Evolutionary conservation across 1,140 invertebrate species (phyloP).

Genomic region (Drosophila bocqueti): DNA sequence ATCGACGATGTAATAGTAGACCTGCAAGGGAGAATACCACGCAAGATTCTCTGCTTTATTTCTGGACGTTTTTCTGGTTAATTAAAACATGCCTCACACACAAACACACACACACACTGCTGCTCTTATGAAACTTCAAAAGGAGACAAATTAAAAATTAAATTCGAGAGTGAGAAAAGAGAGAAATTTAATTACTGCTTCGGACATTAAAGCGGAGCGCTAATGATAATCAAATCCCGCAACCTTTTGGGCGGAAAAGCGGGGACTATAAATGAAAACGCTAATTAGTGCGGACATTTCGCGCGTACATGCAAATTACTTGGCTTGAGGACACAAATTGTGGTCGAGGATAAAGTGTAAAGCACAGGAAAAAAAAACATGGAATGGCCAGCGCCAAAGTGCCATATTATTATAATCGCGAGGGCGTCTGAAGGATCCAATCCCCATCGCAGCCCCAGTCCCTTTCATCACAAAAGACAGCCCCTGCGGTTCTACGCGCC

Average conservation of each 20-base stretch:
- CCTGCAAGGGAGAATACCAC: slow-evolving; percentile 86
- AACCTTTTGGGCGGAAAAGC: slow-evolving; percentile 19
- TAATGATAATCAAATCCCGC: slow-evolving; percentile 70
- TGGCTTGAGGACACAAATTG: slow-evolving; percentile 71
- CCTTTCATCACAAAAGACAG: slow-evolving; percentile 40
- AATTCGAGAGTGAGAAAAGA: slow-evolving; percentile 32
- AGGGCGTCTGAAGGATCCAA: slow-evolving; percentile 30
- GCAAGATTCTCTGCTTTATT: slow-evolving; percentile 22
- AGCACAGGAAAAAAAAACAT: slow-evolving; percentile 15
- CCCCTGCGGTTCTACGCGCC: slow-evolving; percentile 26
- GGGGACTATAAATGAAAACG: slow-evolving; percentile 63
- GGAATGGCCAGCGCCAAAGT: slow-evolving; percentile 52
- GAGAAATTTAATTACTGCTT: slow-evolving; percentile 57
- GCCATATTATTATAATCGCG: slow-evolving; percentile 78
- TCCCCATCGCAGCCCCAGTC: slow-evolving; percentile 1
- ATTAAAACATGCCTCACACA: slow-evolving; percentile 30
- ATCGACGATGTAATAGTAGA: slow-evolving; percentile 96
- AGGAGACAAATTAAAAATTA: slow-evolving; percentile 37
- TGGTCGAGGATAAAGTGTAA: slow-evolving; percentile 27
- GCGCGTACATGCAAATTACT: slow-evolving; percentile 79
- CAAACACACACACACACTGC: background rate
- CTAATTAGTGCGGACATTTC: slow-evolving; percentile 80
- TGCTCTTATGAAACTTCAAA: slow-evolving; percentile 31
- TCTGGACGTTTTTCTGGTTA: slow-evolving; percentile 27
- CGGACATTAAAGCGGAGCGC: slow-evolving; percentile 59